Base-by-base conservation (phyloP, 2,113 vertebrate species). In the Dinomys branickii region DNA sequence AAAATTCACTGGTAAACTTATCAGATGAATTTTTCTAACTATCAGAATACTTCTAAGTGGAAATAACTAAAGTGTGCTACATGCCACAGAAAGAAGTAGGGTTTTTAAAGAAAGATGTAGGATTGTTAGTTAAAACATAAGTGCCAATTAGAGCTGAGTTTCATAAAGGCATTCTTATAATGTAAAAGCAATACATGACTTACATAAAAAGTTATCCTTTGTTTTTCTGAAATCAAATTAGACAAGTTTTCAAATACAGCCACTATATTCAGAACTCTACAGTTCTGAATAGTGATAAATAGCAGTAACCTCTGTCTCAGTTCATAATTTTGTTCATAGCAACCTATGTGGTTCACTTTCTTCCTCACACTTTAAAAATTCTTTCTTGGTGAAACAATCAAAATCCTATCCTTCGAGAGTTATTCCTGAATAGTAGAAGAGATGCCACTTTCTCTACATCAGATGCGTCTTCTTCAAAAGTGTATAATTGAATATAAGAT, bases 141-240 rank as follows among this genome's bases (percentile, higher is more conserved):
- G 20, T 38, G 3, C 9, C 7, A 13, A 65, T 71, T 91, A 61
- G 77, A 96, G 14, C 56, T 88, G 44, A 91, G 80, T 69, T 86
- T 88, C 14, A 80, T 14, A 52, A 17, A 58, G 47, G 4, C 0
- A 17, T 4, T 50, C 50, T 71, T 95, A 16, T 59, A 69, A 12
- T 59, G 14, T 86, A 52, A 78, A 44, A 80, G 41, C 14, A 33
- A 52, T 19, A 81, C 28, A 67, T 54, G 69, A n/a, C 14, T 85
- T 38, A 5, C 10, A 17, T 9, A 52, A 94, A 86, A 65, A 63
- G 8, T 11, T 63, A 84, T 35, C 0, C 12, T 85, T 73, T 77
- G 9, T 26, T 67, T 52, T 58, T 61, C 33, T 67, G 13, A 95
- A 94, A 78, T 90, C 11, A 97, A 47, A 94, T 88, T 41, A 52